Evolutionary conservation across 2,797 vertebrate genomes (phyloP).

Genomic region (Sciurus carolinensis): DNA sequence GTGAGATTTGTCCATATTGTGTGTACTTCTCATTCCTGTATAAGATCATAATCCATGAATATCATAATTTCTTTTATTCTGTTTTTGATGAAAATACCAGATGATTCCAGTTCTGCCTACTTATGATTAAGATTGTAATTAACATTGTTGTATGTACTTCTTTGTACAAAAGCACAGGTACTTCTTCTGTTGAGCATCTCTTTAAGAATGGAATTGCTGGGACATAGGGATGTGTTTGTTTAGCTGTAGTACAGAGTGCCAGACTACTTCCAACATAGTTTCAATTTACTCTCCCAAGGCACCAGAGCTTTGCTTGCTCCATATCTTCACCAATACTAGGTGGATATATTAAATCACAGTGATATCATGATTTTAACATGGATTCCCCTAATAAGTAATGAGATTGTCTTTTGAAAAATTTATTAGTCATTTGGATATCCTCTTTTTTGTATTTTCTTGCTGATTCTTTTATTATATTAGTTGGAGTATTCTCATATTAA

Average conservation of each 20-base stretch:
- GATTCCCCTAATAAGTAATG: background rate
- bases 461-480: background rate
- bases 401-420: background rate
- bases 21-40: background rate
- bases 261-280: background rate
- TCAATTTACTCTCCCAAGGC: background rate
- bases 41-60: background rate
- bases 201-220: background rate
- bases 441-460: constrained; percentile 17
- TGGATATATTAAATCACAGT: background rate
- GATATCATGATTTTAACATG: constrained; percentile 34
- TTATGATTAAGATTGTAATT: background rate
- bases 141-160: background rate
- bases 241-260: background rate
- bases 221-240: background rate
- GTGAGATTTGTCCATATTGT: background rate
- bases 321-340: background rate
- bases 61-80: background rate
- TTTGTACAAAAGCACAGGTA: background rate
- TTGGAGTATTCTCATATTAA: constrained; percentile 20
- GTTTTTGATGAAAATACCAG: background rate
- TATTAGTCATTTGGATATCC: background rate
- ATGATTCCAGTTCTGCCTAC: background rate
- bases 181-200: background rate
- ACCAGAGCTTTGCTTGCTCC: background rate